Percentiles rank a stretch among this genome's conserved stretches.
phyloP scores from a whole-genome alignment of 2,888 invertebrate species.

The Osmoderma eremita region DNA sequence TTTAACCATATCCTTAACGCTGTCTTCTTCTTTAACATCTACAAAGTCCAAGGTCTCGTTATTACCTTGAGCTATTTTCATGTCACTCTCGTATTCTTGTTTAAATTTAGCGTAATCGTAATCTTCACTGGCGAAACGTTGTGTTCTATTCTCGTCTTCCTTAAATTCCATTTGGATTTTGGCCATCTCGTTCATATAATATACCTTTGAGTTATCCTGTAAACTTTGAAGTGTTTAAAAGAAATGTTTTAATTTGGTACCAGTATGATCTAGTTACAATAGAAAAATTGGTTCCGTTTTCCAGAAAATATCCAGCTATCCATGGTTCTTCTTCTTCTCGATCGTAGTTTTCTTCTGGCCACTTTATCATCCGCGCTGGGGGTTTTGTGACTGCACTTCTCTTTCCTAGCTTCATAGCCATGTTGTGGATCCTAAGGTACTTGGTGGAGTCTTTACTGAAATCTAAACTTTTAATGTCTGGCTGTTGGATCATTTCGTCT shows the following conservation, averaged over 20 bases:
- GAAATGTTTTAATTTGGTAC: not conserved
- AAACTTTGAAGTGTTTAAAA: not conserved
- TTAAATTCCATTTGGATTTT: constrained; percentile 38
- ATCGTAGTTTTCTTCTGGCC: constrained; percentile 52
- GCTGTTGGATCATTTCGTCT: constrained; percentile 61
- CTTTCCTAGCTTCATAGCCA: constrained; percentile 55
- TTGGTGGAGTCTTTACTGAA: constrained; percentile 54
- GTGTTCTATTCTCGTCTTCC: constrained; percentile 28
- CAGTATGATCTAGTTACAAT: not conserved
- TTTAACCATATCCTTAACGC: constrained; percentile 58
- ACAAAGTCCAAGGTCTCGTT: constrained; percentile 63
- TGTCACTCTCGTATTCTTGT: constrained; percentile 64
- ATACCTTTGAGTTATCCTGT: constrained; percentile 46
- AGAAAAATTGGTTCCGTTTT: constrained; percentile 25
- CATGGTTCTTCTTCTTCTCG: constrained; percentile 53
- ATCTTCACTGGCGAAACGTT: constrained; percentile 51
- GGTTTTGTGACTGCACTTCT: constrained; percentile 14
- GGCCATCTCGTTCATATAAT: constrained; percentile 47
- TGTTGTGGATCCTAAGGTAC: constrained; percentile 59
- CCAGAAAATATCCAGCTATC: constrained; percentile 47
- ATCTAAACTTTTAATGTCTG: constrained; percentile 52
- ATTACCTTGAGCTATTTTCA: constrained; percentile 54
- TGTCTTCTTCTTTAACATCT: constrained; percentile 61
- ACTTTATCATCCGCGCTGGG: constrained; percentile 29
- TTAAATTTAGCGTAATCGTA: constrained; percentile 64